A percentile compares a stretch with the other conserved stretches of the same genome.
Conservation (phyloP, 2,113 vertebrate species). For the Pogona vitticeps region DNA sequence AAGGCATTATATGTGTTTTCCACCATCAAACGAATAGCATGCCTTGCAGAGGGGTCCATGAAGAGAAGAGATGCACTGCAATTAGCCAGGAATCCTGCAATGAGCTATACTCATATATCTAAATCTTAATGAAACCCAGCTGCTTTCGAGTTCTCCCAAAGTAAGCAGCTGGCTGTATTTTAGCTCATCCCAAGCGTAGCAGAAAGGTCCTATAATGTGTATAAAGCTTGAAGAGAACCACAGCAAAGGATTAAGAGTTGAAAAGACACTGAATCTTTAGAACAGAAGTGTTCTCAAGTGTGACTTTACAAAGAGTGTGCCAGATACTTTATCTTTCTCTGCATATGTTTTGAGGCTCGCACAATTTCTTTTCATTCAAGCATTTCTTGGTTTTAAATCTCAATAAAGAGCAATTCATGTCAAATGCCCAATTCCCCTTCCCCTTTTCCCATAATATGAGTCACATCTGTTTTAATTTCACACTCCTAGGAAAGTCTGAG, state of each 20-base stretch:
- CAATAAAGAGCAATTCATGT: background rate
- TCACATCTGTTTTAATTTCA: conserved; percentile 2
- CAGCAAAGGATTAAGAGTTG: conserved; percentile 58
- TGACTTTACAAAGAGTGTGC: conserved; percentile 36
- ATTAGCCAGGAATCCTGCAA: conserved; percentile 46
- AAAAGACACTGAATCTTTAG: conserved; percentile 57
- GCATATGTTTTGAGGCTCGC: background rate
- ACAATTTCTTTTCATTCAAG: background rate
- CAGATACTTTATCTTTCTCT: background rate
- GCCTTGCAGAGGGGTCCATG: conserved; percentile 23
- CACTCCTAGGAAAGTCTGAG: background rate
- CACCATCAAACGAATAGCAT: conserved; percentile 22
- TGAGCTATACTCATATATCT: conserved; percentile 40
- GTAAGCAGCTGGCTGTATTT: conserved; percentile 57
- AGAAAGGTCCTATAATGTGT: conserved; percentile 56
- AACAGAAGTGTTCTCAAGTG: conserved; percentile 51
- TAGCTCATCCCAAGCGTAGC: conserved; percentile 40
- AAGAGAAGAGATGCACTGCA: conserved; percentile 42
- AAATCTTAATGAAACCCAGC: conserved; percentile 53
- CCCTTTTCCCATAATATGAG: background rate
- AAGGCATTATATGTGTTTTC: background rate
- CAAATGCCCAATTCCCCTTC: background rate
- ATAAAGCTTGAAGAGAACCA: conserved; percentile 42
- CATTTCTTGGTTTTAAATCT: background rate
- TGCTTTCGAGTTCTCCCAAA: conserved; percentile 47